Evolutionary conservation across 2,888 invertebrate genomes (phyloP).

Genomic region (Galerucella calmariensis): DNA sequence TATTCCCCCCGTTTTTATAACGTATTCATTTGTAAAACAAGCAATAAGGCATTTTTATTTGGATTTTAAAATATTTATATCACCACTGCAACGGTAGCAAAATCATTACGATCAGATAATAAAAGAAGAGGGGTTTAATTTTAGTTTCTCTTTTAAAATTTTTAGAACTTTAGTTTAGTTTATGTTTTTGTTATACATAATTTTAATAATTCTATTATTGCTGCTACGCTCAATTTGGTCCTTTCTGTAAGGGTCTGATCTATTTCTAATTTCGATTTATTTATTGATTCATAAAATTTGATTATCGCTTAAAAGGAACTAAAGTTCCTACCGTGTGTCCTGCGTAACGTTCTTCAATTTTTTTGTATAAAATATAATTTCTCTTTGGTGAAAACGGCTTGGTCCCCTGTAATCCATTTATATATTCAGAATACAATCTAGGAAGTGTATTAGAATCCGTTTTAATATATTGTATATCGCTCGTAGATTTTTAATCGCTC

Average conservation of each 20-base stretch:
- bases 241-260: too few relatives aligned
- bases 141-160: conserved; percentile 7
- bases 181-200: too few relatives aligned
- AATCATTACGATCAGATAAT: conserved; percentile 28
- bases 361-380: too few relatives aligned
- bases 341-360: too few relatives aligned
- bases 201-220: too few relatives aligned
- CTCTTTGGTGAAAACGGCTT: background rate
- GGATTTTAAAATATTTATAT: conserved; percentile 29
- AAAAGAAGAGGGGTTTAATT: conserved; percentile 6
- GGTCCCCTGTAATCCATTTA: conserved; percentile 6
- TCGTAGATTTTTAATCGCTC: conserved; percentile 52
- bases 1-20: conserved; percentile 28
- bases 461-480: conserved; percentile 40
- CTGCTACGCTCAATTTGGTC: too few relatives aligned
- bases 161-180: background rate
- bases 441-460: conserved; percentile 40
- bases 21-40: conserved; percentile 31
- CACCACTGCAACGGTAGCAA: conserved; percentile 20
- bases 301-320: too few relatives aligned
- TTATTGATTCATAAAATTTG: too few relatives aligned
- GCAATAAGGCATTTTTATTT: conserved; percentile 34
- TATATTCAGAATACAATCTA: conserved; percentile 29
- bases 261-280: too few relatives aligned
- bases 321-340: too few relatives aligned